These are phyloP conservation scores for Ictidomys tridecemlineatus DNA, from an alignment of 2,113 vertebrate species.

Conservation along the genomic window DNA sequence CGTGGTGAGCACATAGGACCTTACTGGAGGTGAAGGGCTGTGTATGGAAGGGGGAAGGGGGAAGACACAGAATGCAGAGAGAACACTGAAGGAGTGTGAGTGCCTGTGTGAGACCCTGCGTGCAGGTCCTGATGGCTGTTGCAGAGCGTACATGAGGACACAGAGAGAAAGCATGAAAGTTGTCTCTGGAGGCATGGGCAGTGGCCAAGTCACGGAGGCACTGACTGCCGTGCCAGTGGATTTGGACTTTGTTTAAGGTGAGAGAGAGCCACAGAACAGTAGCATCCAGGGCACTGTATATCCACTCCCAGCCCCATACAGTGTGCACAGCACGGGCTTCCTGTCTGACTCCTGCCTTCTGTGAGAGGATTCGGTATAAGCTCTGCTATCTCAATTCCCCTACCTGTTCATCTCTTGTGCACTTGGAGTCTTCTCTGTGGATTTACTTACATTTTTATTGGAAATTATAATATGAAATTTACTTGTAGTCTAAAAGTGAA, in stretches of 20 bases:
- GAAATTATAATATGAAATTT: background rate
- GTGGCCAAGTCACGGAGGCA: background rate
- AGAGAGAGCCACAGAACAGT: too few species aligned
- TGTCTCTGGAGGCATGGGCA: background rate
- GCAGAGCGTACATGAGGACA: background rate
- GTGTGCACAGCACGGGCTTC: background rate
- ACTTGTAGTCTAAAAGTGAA: background rate
- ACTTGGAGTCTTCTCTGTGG: background rate
- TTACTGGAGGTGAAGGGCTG: background rate
- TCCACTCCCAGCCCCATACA: background rate
- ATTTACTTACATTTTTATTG: background rate
- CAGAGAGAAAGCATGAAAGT: background rate
- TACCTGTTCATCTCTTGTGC: background rate
- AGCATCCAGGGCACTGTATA: background rate
- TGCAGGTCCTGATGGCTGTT: background rate
- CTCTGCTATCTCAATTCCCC: background rate
- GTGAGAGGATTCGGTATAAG: background rate
- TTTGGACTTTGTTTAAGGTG: background rate
- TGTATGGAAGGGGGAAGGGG: background rate
- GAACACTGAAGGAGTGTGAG: background rate
- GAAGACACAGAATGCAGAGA: background rate
- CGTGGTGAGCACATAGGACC: fast-evolving
- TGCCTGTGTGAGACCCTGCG: fast-evolving
- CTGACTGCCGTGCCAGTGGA: background rate
- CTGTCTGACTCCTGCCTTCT: background rate